Evolutionary conservation across 2,797 vertebrate species (phyloP), one percentile per base, ranked within the genome.

Genomic region (Threskiornis aethiopicus): DNA sequence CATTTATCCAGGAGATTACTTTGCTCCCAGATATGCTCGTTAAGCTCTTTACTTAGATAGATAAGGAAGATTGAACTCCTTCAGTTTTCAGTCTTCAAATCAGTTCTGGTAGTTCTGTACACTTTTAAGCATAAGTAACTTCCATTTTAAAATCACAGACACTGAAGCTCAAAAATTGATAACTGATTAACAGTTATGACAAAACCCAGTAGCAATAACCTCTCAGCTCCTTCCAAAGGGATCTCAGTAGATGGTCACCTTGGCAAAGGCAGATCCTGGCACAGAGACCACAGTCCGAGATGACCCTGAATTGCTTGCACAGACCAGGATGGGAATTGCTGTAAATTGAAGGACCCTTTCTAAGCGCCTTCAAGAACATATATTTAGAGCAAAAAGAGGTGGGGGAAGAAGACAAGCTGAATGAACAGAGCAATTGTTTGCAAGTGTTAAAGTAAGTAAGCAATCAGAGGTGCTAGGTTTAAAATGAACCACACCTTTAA

Each of bases 401-500:
- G 3, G 31, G 6, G 14, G 18, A 22, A 78, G 37, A 80, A 88
- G 16, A 67, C 8, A 49, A 59, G 6, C 31, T 78, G 49, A 46
- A 61, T 6, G 39, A 96, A 92, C 41, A 78, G 65, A 65, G 41
- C 37, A 58, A 54, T 72, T 84, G 64, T 80, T 87, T 67, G 41
- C n/a, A 39, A 84, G 65, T 52, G 55, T 54, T 91, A 46, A 66
- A 78, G 66, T 13, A 67, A 90, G 54, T 2, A 75, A 91, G 79
- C 12, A 84, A 55, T 73, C 75, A 79, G 46, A 91, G 72, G 75
- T 87, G 84, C 35, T 55, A 37, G 37, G 44, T 82, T 84, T 87
- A 59, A 69, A 93, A 75, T 39, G 89, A 95, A 59, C 76, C 89
- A 89, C 89, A 90, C 92, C 91, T 94, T 91, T 46, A 96, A 78